These are phyloP conservation scores for Cephus rjabovi DNA, from an alignment of 2,888 invertebrate species.

Conservation along the genomic window DNA sequence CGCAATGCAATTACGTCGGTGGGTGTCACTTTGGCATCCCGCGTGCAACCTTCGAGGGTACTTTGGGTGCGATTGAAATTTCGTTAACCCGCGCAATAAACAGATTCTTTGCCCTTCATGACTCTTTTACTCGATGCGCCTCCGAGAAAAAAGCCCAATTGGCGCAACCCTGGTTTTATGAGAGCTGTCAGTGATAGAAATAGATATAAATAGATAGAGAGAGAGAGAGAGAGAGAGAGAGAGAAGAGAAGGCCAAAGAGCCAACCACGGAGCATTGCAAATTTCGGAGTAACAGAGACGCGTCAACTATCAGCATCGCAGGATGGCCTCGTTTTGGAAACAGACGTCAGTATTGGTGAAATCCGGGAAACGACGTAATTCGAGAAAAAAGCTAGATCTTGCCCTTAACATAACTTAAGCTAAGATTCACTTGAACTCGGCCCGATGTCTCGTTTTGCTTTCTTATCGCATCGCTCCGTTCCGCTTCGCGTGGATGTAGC, in stretches of 20 bases:
- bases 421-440: too few species aligned
- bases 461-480: too few species aligned
- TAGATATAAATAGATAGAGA: too few species aligned
- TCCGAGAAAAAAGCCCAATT: too few species aligned
- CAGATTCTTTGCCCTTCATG: not conserved
- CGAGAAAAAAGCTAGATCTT: slow-evolving; percentile 32
- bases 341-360: slow-evolving; percentile 16
- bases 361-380: slow-evolving; percentile 25
- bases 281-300: not conserved
- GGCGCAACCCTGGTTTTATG: too few species aligned
- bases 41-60: slow-evolving; percentile 38
- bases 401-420: too few species aligned
- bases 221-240: not conserved
- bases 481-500: too few species aligned
- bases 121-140: not conserved
- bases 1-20: slow-evolving; percentile 58
- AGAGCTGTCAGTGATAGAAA: too few species aligned
- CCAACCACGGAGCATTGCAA: not conserved
- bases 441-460: too few species aligned
- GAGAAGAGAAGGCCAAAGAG: too few species aligned
- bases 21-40: slow-evolving; percentile 57
- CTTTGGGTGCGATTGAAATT: slow-evolving; percentile 42
- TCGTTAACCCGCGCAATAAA: slow-evolving; percentile 39
- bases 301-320: not conserved
- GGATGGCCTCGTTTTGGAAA: slow-evolving; percentile 24